Conservation (phyloP, 2,888 invertebrate species). For the Lasioglossum morio region DNA sequence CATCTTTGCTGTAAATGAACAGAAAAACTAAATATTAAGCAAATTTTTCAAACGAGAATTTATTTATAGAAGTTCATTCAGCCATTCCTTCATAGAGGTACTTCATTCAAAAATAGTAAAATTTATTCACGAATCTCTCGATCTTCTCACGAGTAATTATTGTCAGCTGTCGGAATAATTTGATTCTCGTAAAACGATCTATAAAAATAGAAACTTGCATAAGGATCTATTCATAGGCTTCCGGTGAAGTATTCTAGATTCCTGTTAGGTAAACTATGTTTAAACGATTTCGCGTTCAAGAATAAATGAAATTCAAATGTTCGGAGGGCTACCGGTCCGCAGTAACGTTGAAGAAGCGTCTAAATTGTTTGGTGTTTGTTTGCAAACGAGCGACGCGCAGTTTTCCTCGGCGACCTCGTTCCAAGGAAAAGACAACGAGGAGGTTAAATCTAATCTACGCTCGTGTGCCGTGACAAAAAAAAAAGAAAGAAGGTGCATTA, state of each 20-base stretch:
- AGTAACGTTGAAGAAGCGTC: background rate
- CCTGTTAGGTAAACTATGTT: background rate
- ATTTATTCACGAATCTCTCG: background rate
- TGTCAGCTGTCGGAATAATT: background rate
- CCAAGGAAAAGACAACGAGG: background rate
- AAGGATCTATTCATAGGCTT: background rate
- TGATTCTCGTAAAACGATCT: background rate
- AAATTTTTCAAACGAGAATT: background rate
- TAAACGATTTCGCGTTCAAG: background rate
- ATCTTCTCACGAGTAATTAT: background rate
- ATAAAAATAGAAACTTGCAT: conserved; percentile 1
- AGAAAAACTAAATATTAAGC: background rate
- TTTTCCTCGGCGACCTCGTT: conserved; percentile 11
- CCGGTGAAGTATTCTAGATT: background rate
- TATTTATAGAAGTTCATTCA: background rate
- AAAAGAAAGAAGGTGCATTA: conserved; percentile 51
- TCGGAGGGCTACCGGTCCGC: background rate
- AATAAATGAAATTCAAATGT: background rate
- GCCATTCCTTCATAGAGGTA: background rate
- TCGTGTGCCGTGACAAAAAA: conserved; percentile 40
- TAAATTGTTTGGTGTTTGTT: background rate
- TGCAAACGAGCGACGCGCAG: background rate
- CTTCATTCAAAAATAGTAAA: background rate
- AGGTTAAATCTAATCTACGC: conserved; percentile 44
- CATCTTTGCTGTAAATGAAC: background rate